Percentiles rank a stretch among this genome's conserved stretches.
Evolutionary conservation across 2,888 invertebrate species (phyloP).

Genomic region (Rhagonycha lutea): DNA sequence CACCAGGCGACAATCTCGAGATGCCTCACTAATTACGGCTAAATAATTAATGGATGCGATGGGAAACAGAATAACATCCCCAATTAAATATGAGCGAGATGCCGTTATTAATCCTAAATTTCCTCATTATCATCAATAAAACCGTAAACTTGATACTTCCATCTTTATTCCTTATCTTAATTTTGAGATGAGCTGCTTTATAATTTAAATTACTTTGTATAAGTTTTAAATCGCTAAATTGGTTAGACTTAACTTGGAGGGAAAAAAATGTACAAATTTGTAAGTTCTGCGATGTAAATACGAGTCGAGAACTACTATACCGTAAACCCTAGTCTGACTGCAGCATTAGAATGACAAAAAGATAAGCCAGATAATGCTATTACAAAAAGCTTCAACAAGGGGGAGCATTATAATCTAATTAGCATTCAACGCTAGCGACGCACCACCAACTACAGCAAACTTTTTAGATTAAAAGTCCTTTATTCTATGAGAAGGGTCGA

Average conservation of each 20-base stretch:
- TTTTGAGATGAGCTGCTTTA: background rate
- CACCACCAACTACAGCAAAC: conserved; percentile 28
- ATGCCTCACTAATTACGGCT: conserved; percentile 46
- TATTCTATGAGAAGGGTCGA: conserved; percentile 28
- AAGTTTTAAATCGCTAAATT: background rate
- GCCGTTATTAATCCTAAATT: conserved; percentile 29
- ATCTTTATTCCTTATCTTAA: conserved; percentile 1
- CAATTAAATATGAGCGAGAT: conserved; percentile 38
- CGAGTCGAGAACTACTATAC: conserved; percentile 21
- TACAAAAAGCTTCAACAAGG: conserved; percentile 45
- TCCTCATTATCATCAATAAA: conserved; percentile 17
- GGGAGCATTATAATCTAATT: conserved; percentile 32
- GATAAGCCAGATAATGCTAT: conserved; percentile 48
- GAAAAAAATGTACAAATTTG: background rate
- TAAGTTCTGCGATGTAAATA: conserved; percentile 8
- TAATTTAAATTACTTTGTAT: background rate
- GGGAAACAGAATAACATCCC: conserved; percentile 35
- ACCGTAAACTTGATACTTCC: conserved; percentile 7
- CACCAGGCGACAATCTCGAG: conserved; percentile 39
- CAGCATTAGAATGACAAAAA: conserved; percentile 43
- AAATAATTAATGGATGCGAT: conserved; percentile 42
- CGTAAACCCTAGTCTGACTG: conserved; percentile 36
- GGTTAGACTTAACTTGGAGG: background rate
- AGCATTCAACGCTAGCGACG: conserved; percentile 32
- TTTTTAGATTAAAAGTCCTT: conserved; percentile 32